Conservation (phyloP, 2,888 invertebrate species). For the Listrodromus nycthemerus region DNA sequence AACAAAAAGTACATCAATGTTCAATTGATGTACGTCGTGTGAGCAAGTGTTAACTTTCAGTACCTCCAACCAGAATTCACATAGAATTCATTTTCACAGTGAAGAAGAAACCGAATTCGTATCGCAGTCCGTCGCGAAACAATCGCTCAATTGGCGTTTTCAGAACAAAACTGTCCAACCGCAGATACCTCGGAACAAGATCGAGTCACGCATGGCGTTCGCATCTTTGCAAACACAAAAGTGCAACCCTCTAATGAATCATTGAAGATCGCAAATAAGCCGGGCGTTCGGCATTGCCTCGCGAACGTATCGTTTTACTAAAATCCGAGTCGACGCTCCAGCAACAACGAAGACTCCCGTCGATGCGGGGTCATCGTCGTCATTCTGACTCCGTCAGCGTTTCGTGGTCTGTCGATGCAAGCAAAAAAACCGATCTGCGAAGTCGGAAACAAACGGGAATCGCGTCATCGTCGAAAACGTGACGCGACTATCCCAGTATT, state of each 20-base stretch:
- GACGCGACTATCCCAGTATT: background rate
- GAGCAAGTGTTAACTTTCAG: too few relatives aligned
- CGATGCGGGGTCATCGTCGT: background rate
- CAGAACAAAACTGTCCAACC: background rate
- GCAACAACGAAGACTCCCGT: background rate
- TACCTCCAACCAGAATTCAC: too few relatives aligned
- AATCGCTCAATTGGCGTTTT: background rate
- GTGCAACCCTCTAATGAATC: background rate
- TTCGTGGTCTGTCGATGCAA: background rate
- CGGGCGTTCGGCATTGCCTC: background rate
- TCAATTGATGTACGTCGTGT: too few relatives aligned
- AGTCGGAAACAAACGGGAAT: background rate
- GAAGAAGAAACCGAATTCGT: too few relatives aligned
- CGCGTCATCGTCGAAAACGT: conserved; percentile 23
- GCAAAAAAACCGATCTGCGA: background rate
- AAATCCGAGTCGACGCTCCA: background rate
- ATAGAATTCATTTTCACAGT: too few relatives aligned
- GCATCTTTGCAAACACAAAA: background rate
- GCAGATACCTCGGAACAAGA: background rate
- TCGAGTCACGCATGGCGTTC: background rate
- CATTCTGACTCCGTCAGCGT: background rate
- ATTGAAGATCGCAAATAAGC: background rate
- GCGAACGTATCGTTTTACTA: background rate
- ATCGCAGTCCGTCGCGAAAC: background rate
- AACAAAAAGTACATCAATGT: too few relatives aligned